These are phyloP conservation scores for Hemicordylus capensis DNA, from an alignment of 2,113 vertebrate genomes.

Conservation along the genomic window DNA sequence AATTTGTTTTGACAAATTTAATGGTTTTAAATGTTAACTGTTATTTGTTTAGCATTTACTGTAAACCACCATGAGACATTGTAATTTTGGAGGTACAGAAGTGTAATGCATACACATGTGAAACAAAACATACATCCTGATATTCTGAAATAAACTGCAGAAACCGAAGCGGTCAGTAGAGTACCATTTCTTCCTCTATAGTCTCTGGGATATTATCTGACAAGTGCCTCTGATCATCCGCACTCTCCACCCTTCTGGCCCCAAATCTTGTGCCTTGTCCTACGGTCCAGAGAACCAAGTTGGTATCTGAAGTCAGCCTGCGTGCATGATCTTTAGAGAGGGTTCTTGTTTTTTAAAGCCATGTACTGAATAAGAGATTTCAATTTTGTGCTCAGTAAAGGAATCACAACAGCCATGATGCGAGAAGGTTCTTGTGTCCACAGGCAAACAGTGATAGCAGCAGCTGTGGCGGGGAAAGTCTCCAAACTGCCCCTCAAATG, in stretches of 20 bases:
- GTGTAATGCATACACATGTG: too few relatives aligned
- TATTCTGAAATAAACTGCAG: constrained; percentile 35
- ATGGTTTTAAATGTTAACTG: too few relatives aligned
- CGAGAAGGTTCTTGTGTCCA: constrained; percentile 1
- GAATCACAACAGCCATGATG: constrained; percentile 35
- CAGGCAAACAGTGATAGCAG: constrained; percentile 37
- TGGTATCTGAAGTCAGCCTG: not conserved
- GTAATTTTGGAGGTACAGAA: too few relatives aligned
- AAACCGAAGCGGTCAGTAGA: constrained; percentile 45
- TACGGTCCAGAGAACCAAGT: not conserved
- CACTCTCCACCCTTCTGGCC: constrained; percentile 13
- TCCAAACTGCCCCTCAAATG: constrained; percentile 41
- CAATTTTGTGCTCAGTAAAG: constrained; percentile 38
- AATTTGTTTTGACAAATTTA: too few relatives aligned
- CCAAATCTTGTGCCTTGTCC: constrained; percentile 25
- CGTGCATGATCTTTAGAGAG: not conserved
- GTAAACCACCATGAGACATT: not conserved
- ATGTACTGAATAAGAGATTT: not conserved
- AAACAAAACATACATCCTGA: too few relatives aligned
- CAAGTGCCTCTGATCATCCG: constrained; percentile 38
- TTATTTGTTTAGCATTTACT: too few relatives aligned
- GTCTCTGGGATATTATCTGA: constrained; percentile 30
- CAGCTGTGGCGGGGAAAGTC: constrained; percentile 46
- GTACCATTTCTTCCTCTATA: constrained; percentile 33
- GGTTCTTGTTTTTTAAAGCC: not conserved